phyloP scores from a whole-genome alignment of 2,113 vertebrate genomes.

The Mormoops blainvillei region DNA sequence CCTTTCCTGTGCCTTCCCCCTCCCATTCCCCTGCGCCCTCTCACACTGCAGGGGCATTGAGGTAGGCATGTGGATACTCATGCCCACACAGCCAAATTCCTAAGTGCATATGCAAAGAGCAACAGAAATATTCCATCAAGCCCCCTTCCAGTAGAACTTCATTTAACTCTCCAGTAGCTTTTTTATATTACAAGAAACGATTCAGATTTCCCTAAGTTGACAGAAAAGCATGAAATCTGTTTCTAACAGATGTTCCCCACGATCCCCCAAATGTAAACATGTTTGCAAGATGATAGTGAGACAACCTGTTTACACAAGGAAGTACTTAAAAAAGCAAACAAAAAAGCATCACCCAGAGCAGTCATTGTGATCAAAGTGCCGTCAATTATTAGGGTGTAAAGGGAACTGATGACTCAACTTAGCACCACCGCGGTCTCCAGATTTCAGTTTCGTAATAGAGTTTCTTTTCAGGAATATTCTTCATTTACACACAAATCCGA shows the following conservation, averaged over 20 bases:
- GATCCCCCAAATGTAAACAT: constrained; percentile 72
- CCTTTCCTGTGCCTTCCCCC: neutral
- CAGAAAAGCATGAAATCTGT: constrained; percentile 74
- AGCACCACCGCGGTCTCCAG: constrained; percentile 78
- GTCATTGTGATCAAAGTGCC: constrained; percentile 82
- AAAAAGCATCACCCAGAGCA: constrained; percentile 75
- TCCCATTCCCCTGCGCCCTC: neutral
- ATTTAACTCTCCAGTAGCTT: constrained; percentile 35
- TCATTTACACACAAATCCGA: constrained; percentile 75
- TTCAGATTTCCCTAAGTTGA: constrained; percentile 71
- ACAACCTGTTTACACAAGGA: constrained; percentile 78
- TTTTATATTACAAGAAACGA: constrained; percentile 55
- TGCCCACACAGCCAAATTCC: neutral
- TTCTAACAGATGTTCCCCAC: constrained; percentile 77
- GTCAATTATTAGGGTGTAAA: constrained; percentile 83
- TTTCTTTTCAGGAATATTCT: constrained; percentile 87
- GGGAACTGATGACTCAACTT: constrained; percentile 87
- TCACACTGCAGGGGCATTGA: neutral
- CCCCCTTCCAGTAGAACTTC: neutral
- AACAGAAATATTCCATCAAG: neutral
- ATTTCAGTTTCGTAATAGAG: constrained; percentile 84
- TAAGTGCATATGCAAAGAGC: neutral
- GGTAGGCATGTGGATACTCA: neutral
- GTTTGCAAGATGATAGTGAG: constrained; percentile 68
- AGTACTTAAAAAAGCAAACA: constrained; percentile 71